These are phyloP conservation scores for Oryzias woworae DNA, from an alignment of 2,113 vertebrate genomes.

Conservation along the genomic window DNA sequence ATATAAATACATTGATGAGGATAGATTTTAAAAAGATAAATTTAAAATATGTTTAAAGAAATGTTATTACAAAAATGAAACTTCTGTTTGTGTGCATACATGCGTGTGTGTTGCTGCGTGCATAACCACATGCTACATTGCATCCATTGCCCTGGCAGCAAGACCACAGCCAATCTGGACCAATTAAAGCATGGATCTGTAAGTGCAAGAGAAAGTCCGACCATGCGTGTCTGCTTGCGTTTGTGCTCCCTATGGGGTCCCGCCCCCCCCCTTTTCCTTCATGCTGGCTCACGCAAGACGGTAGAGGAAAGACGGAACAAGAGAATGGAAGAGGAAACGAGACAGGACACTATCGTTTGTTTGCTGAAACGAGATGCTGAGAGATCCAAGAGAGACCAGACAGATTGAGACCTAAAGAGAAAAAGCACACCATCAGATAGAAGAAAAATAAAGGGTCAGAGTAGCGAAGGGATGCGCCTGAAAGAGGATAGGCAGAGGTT, in stretches of 20 bases:
- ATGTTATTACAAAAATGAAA: not conserved
- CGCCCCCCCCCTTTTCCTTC: conserved; percentile 6
- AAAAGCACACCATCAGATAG: conserved; percentile 55
- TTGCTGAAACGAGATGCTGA: conserved; percentile 51
- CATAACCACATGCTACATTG: conserved; percentile 21
- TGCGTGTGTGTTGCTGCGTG: conserved; percentile 8
- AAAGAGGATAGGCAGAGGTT: conserved; percentile 61
- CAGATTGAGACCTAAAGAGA: conserved; percentile 28
- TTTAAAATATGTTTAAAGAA: not conserved
- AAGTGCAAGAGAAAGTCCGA: conserved; percentile 13
- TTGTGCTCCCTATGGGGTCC: conserved; percentile 20
- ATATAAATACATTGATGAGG: no score
- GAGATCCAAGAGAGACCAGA: conserved; percentile 17
- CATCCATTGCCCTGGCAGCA: conserved; percentile 35
- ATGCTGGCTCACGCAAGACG: conserved; percentile 33
- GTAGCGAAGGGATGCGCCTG: conserved; percentile 59
- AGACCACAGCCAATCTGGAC: conserved; percentile 51
- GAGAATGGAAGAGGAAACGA: conserved; percentile 13
- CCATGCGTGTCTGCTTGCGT: conserved; percentile 1
- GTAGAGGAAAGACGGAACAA: conserved; percentile 7
- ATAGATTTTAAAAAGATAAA: not conserved
- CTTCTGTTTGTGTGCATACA: not conserved
- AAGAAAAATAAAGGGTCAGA: conserved; percentile 40
- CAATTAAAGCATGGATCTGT: conserved; percentile 62
- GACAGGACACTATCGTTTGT: conserved; percentile 12